Percentiles rank a stretch among this genome's conserved stretches.
Conservation (phyloP, 1,140 invertebrate species). For the Zaprionus camerounensis region DNA sequence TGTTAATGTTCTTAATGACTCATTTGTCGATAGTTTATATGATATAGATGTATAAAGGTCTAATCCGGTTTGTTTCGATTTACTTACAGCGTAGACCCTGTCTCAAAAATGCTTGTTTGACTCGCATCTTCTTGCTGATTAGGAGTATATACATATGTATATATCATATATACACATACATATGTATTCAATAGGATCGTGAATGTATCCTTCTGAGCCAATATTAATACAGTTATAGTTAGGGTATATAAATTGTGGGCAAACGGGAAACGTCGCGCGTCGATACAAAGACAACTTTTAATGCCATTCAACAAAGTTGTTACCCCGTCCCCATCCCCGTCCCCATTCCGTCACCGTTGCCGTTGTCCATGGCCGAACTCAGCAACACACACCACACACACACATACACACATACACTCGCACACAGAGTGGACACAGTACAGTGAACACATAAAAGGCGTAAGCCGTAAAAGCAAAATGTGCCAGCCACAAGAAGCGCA, state of each 20-base stretch:
- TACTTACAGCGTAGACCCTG: too few species aligned
- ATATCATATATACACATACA: not conserved
- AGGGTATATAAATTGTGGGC: constrained; percentile 9
- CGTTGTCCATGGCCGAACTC: constrained; percentile 45
- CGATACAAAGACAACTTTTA: constrained; percentile 70
- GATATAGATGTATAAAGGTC: too few species aligned
- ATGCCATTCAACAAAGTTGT: constrained; percentile 72
- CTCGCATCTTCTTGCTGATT: too few species aligned
- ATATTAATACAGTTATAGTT: too few species aligned
- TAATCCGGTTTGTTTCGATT: too few species aligned
- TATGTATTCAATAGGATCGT: not conserved
- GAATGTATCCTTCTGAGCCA: not conserved
- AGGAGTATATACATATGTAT: too few species aligned
- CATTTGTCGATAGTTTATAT: too few species aligned
- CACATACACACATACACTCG: constrained; percentile 9
- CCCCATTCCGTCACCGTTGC: not conserved
- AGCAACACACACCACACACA: constrained; percentile 11
- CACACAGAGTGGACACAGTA: not conserved
- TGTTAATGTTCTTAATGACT: too few species aligned
- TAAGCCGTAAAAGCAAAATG: constrained; percentile 56
- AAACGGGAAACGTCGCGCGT: constrained; percentile 38
- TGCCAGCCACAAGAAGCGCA: constrained; percentile 35
- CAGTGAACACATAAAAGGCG: constrained; percentile 66
- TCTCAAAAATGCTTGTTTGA: too few species aligned
- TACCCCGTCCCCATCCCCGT: not conserved